Base-by-base conservation (phyloP, 2,113 vertebrate genomes). In the Myodes glareolus region DNA sequence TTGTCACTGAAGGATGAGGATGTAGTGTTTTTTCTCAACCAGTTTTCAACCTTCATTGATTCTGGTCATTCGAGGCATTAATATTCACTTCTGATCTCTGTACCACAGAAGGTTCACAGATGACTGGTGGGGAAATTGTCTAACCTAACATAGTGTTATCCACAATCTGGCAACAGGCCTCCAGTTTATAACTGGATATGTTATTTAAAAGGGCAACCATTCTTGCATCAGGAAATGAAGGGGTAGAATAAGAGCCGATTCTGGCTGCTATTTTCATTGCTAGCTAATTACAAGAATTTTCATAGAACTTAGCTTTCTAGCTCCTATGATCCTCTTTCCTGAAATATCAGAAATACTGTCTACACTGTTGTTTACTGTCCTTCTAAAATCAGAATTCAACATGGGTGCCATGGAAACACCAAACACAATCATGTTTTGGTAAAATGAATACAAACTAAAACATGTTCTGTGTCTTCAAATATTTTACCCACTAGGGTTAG, bases 111-210 rank as follows among this genome's bases (percentile, higher is more conserved):
- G 68, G 0, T 50, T 12, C 65, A 42, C 27, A 42, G 29, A 33
- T 6, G 10, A 68, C 3, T 27, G 12, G 5, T 7, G 67, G 31
- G 61, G 3, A 13, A 67, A 58, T 58, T 19, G 4, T 1, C 16
- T 12, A 27, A 23, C 0, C 21, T 25, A 27, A 70, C 2, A 65
- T 65, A 52, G 13, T 58, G 6, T 7, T 82, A 1, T 27, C 4
- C 0, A 12, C 3, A 72, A 4, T 29, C 5, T 50, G 27, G 3
- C 6, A 36, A 21, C 7, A 33, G 16, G 0, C n/a, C 17, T 73
- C 1, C 2, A n/a, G 58, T 23, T 39, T 45, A 33, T 27, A 67
- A 39, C 0, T 42, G 10, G 85, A 70, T 50, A 36, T 68, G 31
- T 29, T 55, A 8, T 58, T 78, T 63, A 67, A 2, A 10, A 23